These are phyloP conservation scores for Premnoplex brunnescens DNA, from an alignment of 2,797 vertebrate genomes.

Conservation along the genomic window DNA sequence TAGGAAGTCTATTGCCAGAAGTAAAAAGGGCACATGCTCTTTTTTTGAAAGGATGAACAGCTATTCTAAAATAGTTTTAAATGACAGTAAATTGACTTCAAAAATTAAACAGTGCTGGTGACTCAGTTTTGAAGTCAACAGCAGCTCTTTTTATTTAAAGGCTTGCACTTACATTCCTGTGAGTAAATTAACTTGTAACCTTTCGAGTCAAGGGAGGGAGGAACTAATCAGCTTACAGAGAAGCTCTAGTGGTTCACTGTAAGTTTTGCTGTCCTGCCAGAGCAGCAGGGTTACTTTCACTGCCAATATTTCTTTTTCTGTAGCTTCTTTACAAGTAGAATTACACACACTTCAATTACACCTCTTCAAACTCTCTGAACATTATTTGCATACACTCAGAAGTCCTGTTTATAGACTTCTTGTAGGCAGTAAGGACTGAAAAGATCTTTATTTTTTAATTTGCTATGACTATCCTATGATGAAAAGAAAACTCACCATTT, in stretches of 20 bases:
- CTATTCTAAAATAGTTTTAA: not conserved
- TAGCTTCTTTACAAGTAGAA: not conserved
- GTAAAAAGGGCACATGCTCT: not conserved
- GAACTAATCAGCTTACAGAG: not conserved
- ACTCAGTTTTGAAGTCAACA: not conserved
- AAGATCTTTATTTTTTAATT: not conserved
- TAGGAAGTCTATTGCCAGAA: not conserved
- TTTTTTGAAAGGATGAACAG: not conserved
- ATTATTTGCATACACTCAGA: not conserved
- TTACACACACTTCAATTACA: not conserved
- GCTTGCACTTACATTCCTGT: not conserved
- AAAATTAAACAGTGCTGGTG: not conserved
- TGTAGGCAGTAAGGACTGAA: not conserved
- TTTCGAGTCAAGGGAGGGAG: not conserved
- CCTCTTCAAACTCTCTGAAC: not conserved
- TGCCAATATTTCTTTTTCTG: not conserved
- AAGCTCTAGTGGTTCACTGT: not conserved
- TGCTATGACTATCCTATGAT: not conserved
- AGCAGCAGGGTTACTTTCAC: not conserved
- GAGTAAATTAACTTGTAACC: not conserved
- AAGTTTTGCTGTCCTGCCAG: not conserved
- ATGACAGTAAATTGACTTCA: not conserved
- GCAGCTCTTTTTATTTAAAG: not conserved
- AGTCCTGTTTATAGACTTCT: not conserved
- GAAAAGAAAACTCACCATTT: not conserved